Conservation (phyloP, 2,113 vertebrate species). For the Mola mola region DNA sequence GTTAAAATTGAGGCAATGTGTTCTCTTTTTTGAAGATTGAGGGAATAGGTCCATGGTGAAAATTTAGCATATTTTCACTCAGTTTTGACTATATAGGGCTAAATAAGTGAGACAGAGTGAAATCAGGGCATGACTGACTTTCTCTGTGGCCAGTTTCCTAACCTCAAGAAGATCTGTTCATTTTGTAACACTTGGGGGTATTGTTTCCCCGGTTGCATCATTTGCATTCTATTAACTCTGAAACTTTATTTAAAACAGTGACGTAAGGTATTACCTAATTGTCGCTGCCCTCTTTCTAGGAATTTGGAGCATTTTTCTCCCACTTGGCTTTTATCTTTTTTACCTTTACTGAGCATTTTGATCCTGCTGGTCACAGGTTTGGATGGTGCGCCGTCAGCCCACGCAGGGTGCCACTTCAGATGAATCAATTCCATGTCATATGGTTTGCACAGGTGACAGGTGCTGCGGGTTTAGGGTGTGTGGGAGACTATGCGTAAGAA, state of each 20-base stretch:
- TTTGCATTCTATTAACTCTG: neutral
- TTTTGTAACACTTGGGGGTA: neutral
- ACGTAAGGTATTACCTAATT: neutral
- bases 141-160: neutral
- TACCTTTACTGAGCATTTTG: constrained; percentile 11
- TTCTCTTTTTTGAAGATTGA: neutral
- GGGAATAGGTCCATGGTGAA: neutral
- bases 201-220: constrained; percentile 2
- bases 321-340: neutral
- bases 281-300: neutral
- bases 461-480: neutral
- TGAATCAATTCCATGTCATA: constrained; percentile 56
- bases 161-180: neutral
- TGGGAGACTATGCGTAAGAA: neutral
- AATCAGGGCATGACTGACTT: neutral
- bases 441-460: constrained; percentile 19
- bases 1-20: neutral
- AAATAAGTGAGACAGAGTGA: too few relatives aligned
- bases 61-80: too few relatives aligned
- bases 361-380: constrained; percentile 35
- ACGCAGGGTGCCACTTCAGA: constrained; percentile 52
- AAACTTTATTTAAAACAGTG: neutral
- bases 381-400: constrained; percentile 29
- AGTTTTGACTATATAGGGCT: too few relatives aligned
- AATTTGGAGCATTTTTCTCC: neutral